Evolutionary conservation across 2,888 invertebrate species (phyloP).

Genomic region (Galerucella pusilla): DNA sequence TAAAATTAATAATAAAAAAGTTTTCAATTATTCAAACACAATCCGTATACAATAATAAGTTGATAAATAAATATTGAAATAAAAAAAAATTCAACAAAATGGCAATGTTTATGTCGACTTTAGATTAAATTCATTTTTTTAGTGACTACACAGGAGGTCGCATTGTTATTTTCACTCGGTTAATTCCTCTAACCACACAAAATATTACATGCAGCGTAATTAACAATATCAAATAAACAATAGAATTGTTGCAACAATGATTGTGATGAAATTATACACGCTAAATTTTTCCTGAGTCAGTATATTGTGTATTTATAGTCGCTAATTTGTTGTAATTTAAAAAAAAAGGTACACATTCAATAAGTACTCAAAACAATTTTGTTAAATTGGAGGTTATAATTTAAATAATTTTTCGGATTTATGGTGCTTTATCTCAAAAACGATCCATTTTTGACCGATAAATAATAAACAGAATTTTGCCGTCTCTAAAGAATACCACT

Average conservation of each 20-base stretch:
- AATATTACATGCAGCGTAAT: background rate
- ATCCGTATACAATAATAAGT: too few species aligned
- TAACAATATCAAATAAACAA: background rate
- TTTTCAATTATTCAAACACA: too few species aligned
- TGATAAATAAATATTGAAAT: too few species aligned
- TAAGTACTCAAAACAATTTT: too few species aligned
- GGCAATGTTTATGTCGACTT: background rate
- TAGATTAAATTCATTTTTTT: background rate
- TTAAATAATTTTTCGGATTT: too few species aligned
- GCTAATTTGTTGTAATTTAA: background rate
- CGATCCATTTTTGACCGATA: too few species aligned
- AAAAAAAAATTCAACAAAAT: background rate
- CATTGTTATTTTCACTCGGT: background rate
- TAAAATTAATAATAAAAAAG: too few species aligned
- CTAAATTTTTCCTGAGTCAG: background rate
- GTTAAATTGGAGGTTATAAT: too few species aligned
- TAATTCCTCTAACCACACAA: background rate
- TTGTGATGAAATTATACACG: background rate
- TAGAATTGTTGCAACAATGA: background rate
- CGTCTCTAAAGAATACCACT: too few species aligned
- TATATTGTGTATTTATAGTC: background rate
- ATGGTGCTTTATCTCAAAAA: too few species aligned
- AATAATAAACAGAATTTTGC: too few species aligned
- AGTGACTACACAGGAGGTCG: background rate
- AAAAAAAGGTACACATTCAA: too few species aligned